Conservation (phyloP, 2,888 invertebrate species). For the Acleris holmiana region DNA sequence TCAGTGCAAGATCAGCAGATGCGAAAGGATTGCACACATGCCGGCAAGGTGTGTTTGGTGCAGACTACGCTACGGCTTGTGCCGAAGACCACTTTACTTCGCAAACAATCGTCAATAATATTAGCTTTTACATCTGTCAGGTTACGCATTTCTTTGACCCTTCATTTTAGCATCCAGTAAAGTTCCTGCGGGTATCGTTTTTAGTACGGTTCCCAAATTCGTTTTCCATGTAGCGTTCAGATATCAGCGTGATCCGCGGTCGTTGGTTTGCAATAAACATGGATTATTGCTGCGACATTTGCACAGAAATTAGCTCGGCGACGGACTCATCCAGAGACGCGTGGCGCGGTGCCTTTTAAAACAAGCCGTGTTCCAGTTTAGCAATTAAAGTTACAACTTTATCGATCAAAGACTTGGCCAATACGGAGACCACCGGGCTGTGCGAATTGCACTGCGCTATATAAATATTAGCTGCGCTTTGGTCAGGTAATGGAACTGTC, state of each 20-base stretch:
- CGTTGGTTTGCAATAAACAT: constrained; percentile 36
- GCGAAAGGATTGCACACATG: constrained; percentile 83
- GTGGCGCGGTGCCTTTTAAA: constrained; percentile 74
- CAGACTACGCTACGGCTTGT: constrained; percentile 70
- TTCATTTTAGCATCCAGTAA: constrained; percentile 9
- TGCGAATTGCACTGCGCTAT: constrained; percentile 55
- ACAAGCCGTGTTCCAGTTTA: constrained; percentile 68
- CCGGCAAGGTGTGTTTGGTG: constrained; percentile 71
- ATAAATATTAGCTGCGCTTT: constrained; percentile 69
- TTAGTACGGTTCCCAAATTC: constrained; percentile 5
- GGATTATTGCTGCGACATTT: constrained; percentile 48
- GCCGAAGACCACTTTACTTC: constrained; percentile 66
- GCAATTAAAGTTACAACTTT: constrained; percentile 82
- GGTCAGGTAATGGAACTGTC: constrained; percentile 75
- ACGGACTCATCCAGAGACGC: constrained; percentile 53
- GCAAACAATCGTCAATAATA: constrained; percentile 62
- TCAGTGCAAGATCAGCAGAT: constrained; percentile 79
- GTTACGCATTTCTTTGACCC: constrained; percentile 47
- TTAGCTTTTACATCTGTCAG: constrained; percentile 64
- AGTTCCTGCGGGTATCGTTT: constrained; percentile 1
- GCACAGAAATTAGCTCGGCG: constrained; percentile 48
- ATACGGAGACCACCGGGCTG: constrained; percentile 72
- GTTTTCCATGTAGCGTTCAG: constrained; percentile 39
- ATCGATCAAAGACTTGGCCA: constrained; percentile 76
- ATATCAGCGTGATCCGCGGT: constrained; percentile 33